Evolutionary conservation across 2,113 vertebrate species (phyloP).

Genomic region (Etheostoma cragini): DNA sequence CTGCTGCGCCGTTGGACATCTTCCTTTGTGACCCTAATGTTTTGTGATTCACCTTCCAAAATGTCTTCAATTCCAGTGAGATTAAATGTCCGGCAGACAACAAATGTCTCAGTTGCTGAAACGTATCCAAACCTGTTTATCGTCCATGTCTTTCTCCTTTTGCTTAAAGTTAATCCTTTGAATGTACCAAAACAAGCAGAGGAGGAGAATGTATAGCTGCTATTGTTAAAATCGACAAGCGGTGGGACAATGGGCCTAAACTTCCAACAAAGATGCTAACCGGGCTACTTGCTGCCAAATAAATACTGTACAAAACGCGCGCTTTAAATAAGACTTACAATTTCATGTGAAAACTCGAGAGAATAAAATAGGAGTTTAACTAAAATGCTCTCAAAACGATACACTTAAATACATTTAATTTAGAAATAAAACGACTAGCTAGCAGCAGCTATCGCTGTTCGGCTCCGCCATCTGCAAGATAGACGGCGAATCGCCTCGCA

Average conservation of each 20-base stretch:
- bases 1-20: constrained; percentile 94
- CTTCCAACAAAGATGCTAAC: constrained; percentile 81
- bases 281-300: constrained; percentile 52
- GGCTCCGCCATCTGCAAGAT: constrained; percentile 81
- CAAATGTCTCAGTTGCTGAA: constrained; percentile 61
- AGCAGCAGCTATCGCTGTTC: constrained; percentile 72
- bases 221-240: constrained; percentile 87
- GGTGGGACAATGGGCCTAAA: constrained; percentile 78
- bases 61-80: constrained; percentile 47
- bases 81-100: constrained; percentile 61
- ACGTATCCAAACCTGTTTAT: constrained; percentile 19
- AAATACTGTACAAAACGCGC: constrained; percentile 72
- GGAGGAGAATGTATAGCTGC: constrained; percentile 61
- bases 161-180: constrained; percentile 5
- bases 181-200: constrained; percentile 56
- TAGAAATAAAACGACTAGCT: constrained; percentile 76
- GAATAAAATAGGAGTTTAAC: constrained; percentile 24
- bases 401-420: constrained; percentile 74
- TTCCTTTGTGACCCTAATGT: constrained; percentile 82
- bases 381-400: constrained; percentile 21
- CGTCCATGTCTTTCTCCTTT: constrained; percentile 39
- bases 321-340: constrained; percentile 41
- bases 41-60: constrained; percentile 50
- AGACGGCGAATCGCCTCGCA: constrained; percentile 63
- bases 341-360: constrained; percentile 15